These are phyloP conservation scores for Hydrotaea cyrtoneurina DNA, from an alignment of 2,888 invertebrate genomes.

Conservation along the genomic window DNA sequence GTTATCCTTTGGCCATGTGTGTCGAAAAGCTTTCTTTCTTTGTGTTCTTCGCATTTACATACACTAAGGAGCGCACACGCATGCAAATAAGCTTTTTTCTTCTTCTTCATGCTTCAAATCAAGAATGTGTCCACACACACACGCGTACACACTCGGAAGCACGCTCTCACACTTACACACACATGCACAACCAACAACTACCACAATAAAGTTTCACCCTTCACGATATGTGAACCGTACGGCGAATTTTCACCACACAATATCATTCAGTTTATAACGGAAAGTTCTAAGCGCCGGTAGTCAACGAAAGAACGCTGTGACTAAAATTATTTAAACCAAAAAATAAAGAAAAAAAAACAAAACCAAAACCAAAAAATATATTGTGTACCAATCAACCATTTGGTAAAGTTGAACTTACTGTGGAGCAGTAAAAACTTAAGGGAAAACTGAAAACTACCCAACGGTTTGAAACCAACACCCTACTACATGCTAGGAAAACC, in stretches of 20 bases:
- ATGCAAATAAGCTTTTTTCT: constrained; percentile 1
- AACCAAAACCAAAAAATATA: constrained; percentile 1
- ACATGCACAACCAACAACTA: constrained; percentile 25
- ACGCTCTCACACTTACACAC: neutral
- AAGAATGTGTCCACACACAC: constrained; percentile 52
- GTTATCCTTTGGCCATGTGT: constrained; percentile 62
- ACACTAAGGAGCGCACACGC: neutral
- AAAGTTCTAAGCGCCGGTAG: constrained; percentile 80
- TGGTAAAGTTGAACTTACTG: constrained; percentile 32
- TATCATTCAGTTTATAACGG: constrained; percentile 78
- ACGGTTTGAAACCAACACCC: constrained; percentile 21
- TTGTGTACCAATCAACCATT: neutral
- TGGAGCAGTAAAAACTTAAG: constrained; percentile 43
- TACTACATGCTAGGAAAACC: constrained; percentile 56
- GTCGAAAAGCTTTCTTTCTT: constrained; percentile 29
- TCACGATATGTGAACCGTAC: constrained; percentile 58
- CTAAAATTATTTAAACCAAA: constrained; percentile 25
- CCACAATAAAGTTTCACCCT: constrained; percentile 64
- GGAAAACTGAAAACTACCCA: constrained; percentile 14
- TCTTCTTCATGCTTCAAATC: constrained; percentile 51
- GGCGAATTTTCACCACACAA: constrained; percentile 65
- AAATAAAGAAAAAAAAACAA: constrained; percentile 15
- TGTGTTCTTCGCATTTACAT: neutral
- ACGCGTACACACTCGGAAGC: neutral
- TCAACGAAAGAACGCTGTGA: constrained; percentile 61